Base-by-base conservation (phyloP, 2,888 invertebrate genomes). In the Eristalinus aeneus region DNA sequence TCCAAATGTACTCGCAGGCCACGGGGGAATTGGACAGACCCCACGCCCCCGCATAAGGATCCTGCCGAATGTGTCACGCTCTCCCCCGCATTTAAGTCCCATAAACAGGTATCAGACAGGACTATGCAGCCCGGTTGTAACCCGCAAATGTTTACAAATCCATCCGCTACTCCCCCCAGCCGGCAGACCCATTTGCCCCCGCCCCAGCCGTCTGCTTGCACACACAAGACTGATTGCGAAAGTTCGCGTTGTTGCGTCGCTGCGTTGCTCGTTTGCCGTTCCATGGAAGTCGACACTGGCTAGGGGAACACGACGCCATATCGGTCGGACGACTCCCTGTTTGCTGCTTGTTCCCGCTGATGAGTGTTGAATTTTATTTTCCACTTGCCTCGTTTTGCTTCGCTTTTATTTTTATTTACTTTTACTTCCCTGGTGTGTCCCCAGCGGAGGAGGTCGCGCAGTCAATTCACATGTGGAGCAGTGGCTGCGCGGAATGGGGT, bases 291-390 rank as follows among this genome's bases (percentile, higher is more conserved):
- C n/a, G 16, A 46, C 46, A 46, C n/a, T 46, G n/a, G 46, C 46
- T n/a, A 46, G 1, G 4, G 5, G 2, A 27, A 27, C 27, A 27
- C 27, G 5, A 46, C 46, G 46, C 1, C n/a, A 4, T 3, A 4
- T 2, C n/a, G 4, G 8, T 16, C n/a, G 39, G 39, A 39, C 46
- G 46, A 46, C 9, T 16, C 46, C 46, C 16, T 16, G 64, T 60
- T 53, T 34, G 10, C 22, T 63, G 65, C 39, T 65, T 61, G 46
- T 36, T 56, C 75, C 67, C 79, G 68, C 69, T 80, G 80, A 80
- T 85, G 84, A 85, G 84, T 85, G 84, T 80, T 85, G 80, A 76
- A 85, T 85, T 80, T 85, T 80, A 80, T 85, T 84, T 75, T 71
- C 76, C 58, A 76, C 72, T 72, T 65, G 34, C 65, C 65, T 27